These are phyloP conservation scores for Nomada flava DNA, from an alignment of 2,888 invertebrate species.

Conservation along the genomic window DNA sequence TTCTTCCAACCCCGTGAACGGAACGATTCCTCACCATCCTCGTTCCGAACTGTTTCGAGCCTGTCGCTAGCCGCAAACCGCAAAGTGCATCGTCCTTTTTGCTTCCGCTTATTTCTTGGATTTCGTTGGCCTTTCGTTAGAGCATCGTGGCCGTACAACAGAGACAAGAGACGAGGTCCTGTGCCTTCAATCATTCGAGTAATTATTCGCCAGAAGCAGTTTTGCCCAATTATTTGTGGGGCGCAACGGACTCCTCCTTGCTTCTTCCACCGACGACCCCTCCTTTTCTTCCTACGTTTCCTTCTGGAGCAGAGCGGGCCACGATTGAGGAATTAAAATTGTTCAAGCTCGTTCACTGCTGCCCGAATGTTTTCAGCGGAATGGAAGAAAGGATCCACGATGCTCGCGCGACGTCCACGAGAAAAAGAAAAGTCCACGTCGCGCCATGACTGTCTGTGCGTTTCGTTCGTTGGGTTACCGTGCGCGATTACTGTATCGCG, in stretches of 20 bases:
- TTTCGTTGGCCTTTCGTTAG: constrained; percentile 65
- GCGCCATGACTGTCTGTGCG: constrained; percentile 13
- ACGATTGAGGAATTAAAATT: constrained; percentile 81
- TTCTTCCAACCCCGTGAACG: neutral
- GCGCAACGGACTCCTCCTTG: constrained; percentile 49
- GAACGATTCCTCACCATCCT: neutral
- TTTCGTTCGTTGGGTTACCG: constrained; percentile 3
- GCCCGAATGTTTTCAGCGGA: constrained; percentile 58
- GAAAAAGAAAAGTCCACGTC: constrained; percentile 4
- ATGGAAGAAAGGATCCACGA: constrained; percentile 49
- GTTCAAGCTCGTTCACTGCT: constrained; percentile 68
- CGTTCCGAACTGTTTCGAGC: constrained; percentile 35
- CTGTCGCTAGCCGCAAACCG: constrained; percentile 57
- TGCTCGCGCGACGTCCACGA: constrained; percentile 23
- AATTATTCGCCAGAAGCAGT: constrained; percentile 78
- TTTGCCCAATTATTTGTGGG: constrained; percentile 78
- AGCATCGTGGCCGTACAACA: constrained; percentile 39
- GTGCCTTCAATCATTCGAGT: constrained; percentile 74
- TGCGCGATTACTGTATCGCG: constrained; percentile 39
- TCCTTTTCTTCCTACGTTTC: constrained; percentile 15
- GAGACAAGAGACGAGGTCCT: constrained; percentile 8
- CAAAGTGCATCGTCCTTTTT: constrained; percentile 68
- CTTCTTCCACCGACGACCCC: constrained; percentile 6
- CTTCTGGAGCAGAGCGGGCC: constrained; percentile 53
- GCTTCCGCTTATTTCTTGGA: constrained; percentile 67